phyloP scores from a whole-genome alignment of 2,113 vertebrate genomes.

The Campylomormyrus tamandua region DNA sequence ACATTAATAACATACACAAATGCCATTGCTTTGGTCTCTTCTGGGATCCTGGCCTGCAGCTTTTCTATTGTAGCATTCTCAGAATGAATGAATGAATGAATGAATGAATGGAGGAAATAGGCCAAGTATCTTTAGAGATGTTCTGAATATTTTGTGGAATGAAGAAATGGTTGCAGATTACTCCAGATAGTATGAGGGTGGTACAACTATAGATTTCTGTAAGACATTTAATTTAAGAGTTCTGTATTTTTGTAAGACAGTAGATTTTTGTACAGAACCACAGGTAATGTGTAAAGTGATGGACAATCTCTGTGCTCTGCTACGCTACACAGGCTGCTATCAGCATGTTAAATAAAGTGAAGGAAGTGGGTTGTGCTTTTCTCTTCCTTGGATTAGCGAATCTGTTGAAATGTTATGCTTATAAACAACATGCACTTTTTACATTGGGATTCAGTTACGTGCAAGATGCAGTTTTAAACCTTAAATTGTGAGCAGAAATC shows the following conservation, averaged over 20 bases:
- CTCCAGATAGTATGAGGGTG: neutral
- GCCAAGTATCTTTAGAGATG: neutral
- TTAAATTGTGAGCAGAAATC: neutral
- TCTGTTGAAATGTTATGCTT: neutral
- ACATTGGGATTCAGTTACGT: neutral
- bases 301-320: neutral
- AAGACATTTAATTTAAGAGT: neutral
- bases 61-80: neutral
- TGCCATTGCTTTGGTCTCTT: neutral
- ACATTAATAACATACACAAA: neutral
- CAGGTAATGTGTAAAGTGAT: neutral
- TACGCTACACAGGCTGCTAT: neutral
- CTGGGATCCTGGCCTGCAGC: neutral
- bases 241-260: neutral
- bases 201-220: neutral
- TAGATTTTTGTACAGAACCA: neutral
- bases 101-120: neutral
- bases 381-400: neutral
- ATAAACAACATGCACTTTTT: neutral
- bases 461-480: neutral
- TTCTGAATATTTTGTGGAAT: neutral
- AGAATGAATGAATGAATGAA: neutral
- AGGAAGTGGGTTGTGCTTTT: neutral
- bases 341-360: neutral
- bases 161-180: neutral